A percentile compares a stretch with the other conserved stretches of the same genome.
phyloP scores from a whole-genome alignment of 2,113 vertebrate species.

The Ramphastos sulfuratus region DNA sequence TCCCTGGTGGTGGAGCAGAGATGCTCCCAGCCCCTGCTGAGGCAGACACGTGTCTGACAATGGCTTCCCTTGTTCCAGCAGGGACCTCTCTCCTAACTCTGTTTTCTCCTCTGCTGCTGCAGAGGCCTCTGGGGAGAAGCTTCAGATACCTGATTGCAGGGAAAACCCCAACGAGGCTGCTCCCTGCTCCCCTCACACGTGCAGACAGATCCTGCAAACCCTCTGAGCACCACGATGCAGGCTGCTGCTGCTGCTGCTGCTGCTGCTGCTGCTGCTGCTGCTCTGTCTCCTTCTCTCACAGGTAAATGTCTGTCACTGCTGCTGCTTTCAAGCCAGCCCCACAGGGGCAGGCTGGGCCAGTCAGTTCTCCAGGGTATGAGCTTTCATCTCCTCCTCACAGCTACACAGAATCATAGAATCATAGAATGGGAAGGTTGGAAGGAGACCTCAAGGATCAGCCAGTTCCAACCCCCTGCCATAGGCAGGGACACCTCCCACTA shows the following conservation, averaged over 20 bases:
- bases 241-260: background rate
- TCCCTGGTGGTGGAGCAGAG: background rate
- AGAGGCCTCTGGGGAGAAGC: background rate
- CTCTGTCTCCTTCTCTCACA: background rate
- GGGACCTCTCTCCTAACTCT: background rate
- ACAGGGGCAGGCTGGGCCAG: background rate
- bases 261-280: background rate
- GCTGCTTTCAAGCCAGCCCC: background rate
- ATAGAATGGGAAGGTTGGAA: too few relatives aligned
- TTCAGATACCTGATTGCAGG: background rate
- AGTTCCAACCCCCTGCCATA: too few relatives aligned
- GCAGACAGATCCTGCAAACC: background rate
- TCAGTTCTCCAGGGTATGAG: background rate
- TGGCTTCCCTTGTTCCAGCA: constrained; percentile 13
- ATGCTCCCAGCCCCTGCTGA: background rate
- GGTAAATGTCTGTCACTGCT: background rate
- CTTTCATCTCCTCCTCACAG: background rate
- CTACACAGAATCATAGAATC: too few relatives aligned
- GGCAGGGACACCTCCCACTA: too few relatives aligned
- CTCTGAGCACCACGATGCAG: background rate
- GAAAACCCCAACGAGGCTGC: background rate
- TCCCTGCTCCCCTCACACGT: background rate
- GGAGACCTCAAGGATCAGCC: too few relatives aligned
- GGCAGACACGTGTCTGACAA: background rate
- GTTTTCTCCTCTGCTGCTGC: background rate